Base-by-base conservation (phyloP, 1,140 invertebrate genomes). In the Mya arenaria region DNA sequence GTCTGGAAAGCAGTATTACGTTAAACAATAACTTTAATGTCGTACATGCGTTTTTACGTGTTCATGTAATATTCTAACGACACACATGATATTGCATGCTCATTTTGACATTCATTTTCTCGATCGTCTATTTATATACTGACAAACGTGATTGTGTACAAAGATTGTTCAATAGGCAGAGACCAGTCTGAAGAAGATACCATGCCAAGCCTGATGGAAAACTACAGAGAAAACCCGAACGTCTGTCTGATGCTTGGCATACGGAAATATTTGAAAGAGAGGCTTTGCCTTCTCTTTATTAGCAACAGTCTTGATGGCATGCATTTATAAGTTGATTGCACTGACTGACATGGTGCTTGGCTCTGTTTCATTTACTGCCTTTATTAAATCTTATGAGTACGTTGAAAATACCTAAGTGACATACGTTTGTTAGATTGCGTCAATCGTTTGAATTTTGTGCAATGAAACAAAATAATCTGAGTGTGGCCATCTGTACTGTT, bases 311-410 rank as follows among this genome's bases (percentile, higher is more conserved):
- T 10, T 69, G 41, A 2, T 32, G n/a, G 28, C 15, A n/a, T 8
- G 39, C 66, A 1, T 41, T 69, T 41, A 48, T 69, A 69, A 69
- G n/a, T n/a, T n/a, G n/a, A n/a, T n/a, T 48, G n/a, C 44, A 19
- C 28, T 28, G 15, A 28, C 8, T 8, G 23, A 10, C 15, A 19
- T 13, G 8, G 15, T 23, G 8, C 23, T 28, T 60, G 8, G 10
- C 15, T 60, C 8, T 19, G 56, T 8, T 19, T 60, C 56, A 10
- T 10, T 10, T 19, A 6, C 15, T 60, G 25, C 28, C 8, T 23
- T 25, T 15, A 19, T 13, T 15, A 60, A 23, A 23, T 19, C 28
- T 19, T 19, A 60, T 13, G 28, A 8, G 28, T 60, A 23, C 15
- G 8, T 28, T 23, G 8, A 13, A 25, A 10, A 19, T 10, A 8